Conservation (phyloP, 30 jellyfish, hydroid and myxozoan species). For the Morbakka virulenta region DNA sequence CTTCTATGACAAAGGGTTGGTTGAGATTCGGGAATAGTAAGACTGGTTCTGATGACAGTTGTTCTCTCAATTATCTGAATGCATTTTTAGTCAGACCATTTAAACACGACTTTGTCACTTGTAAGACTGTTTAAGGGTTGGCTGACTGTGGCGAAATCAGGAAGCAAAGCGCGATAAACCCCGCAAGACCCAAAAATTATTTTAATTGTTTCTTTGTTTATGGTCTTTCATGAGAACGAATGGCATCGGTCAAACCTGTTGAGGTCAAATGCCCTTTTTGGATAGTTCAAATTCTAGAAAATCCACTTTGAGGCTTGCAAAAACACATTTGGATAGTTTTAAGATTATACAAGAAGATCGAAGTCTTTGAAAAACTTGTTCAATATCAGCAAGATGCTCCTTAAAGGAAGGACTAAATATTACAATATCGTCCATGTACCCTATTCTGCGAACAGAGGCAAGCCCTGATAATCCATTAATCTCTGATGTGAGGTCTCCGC, state of each 20-base stretch:
- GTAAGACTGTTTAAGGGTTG: slow-evolving; percentile 14
- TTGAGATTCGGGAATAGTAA: slow-evolving; percentile 1
- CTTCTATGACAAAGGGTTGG: slow-evolving; percentile 4
- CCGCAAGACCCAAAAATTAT: slow-evolving; percentile 11
- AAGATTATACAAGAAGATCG: slow-evolving; percentile 20
- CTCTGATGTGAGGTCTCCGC: slow-evolving; percentile 41
- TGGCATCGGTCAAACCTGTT: slow-evolving; percentile 5
- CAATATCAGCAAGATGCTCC: slow-evolving; percentile 13
- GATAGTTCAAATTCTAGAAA: slow-evolving; percentile 1
- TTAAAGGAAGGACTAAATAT: slow-evolving; percentile 5
- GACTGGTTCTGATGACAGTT: slow-evolving; percentile 8
- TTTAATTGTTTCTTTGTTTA: slow-evolving; percentile 3
- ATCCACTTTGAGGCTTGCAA: slow-evolving; percentile 14
- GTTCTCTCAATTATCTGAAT: not conserved
- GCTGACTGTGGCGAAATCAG: not conserved
- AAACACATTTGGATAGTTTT: too few species aligned
- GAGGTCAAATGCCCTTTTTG: slow-evolving; percentile 5
- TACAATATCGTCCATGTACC: slow-evolving; percentile 9
- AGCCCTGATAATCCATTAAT: slow-evolving; percentile 38
- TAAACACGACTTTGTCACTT: slow-evolving; percentile 2
- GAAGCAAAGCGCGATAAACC: slow-evolving; percentile 1
- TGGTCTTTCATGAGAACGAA: slow-evolving; percentile 1
- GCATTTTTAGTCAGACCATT: slow-evolving; percentile 11
- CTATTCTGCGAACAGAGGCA: slow-evolving; percentile 1
- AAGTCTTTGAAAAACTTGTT: slow-evolving; percentile 5